Percentiles rank a stretch among this genome's conserved stretches.
phyloP scores from a whole-genome alignment of 2,888 invertebrate species.

The Poecilus cupreus region DNA sequence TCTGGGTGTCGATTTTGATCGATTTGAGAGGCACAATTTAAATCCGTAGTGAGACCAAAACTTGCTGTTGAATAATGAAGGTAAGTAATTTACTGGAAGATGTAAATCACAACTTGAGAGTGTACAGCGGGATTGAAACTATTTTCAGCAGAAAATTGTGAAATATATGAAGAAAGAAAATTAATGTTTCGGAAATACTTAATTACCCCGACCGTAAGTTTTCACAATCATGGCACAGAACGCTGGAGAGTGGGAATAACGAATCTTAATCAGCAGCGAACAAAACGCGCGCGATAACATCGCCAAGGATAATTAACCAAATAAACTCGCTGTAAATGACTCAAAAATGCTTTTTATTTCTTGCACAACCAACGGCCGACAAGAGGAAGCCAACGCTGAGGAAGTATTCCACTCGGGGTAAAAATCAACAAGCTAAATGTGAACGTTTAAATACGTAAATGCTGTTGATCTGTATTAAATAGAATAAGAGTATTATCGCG shows the following conservation, averaged over 20 bases:
- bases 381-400: too few relatives aligned
- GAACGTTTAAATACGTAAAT: too few relatives aligned
- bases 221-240: constrained; percentile 43
- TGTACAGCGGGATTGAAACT: not conserved
- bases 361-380: not conserved
- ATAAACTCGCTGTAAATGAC: constrained; percentile 46
- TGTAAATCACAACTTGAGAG: constrained; percentile 2
- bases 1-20: too few relatives aligned
- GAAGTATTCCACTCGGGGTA: too few relatives aligned
- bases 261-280: constrained; percentile 31
- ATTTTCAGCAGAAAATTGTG: constrained; percentile 36
- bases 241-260: not conserved
- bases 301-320: constrained; percentile 47
- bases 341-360: constrained; percentile 29
- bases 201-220: constrained; percentile 51
- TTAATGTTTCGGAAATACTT: constrained; percentile 57
- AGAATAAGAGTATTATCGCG: too few relatives aligned
- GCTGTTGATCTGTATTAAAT: too few relatives aligned
- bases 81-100: constrained; percentile 21
- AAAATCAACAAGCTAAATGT: too few relatives aligned
- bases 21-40: not conserved
- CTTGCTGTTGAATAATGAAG: not conserved
- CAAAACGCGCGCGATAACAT: constrained; percentile 36
- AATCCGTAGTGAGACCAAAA: not conserved
- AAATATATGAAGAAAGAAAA: constrained; percentile 47